Percentiles rank a stretch among this genome's conserved stretches.
These are phyloP conservation scores for Idaea straminata DNA, from an alignment of 2,888 invertebrate genomes.

Conservation along the genomic window DNA sequence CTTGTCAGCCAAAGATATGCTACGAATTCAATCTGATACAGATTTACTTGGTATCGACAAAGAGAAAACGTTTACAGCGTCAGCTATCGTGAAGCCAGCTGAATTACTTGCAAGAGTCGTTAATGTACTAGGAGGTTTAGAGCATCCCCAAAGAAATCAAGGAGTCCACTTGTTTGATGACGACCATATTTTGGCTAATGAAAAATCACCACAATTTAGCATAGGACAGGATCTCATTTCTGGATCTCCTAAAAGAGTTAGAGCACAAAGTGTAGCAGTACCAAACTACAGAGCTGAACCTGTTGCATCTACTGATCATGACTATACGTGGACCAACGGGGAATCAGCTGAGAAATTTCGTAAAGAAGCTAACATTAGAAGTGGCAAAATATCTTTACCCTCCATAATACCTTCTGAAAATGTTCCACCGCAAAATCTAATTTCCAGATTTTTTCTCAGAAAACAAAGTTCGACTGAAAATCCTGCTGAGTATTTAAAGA, in stretches of 20 bases:
- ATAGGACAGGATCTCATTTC: constrained; percentile 69
- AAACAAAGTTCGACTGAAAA: constrained; percentile 59
- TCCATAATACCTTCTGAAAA: constrained; percentile 37
- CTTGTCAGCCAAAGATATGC: constrained; percentile 65
- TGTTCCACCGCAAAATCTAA: constrained; percentile 52
- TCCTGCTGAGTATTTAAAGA: constrained; percentile 60
- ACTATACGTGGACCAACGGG: constrained; percentile 86
- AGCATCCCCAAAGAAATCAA: constrained; percentile 69
- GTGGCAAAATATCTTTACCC: constrained; percentile 68
- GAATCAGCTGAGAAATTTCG: constrained; percentile 81
- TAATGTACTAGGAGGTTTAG: constrained; percentile 85
- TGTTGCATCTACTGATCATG: constrained; percentile 62
- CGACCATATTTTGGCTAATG: constrained; percentile 86
- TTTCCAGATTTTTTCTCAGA: constrained; percentile 52
- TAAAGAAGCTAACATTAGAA: constrained; percentile 69
- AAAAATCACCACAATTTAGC: constrained; percentile 79
- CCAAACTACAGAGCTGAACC: constrained; percentile 69
- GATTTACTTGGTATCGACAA: constrained; percentile 89
- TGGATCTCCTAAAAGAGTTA: constrained; percentile 67
- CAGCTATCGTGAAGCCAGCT: constrained; percentile 86
- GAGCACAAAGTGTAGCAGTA: constrained; percentile 83
- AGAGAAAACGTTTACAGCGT: constrained; percentile 86
- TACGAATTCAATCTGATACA: constrained; percentile 88
- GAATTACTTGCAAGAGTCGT: constrained; percentile 88
- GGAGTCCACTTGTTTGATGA: constrained; percentile 87